Conservation (phyloP, 2,113 vertebrate genomes). For the Alaudala cheleensis region DNA sequence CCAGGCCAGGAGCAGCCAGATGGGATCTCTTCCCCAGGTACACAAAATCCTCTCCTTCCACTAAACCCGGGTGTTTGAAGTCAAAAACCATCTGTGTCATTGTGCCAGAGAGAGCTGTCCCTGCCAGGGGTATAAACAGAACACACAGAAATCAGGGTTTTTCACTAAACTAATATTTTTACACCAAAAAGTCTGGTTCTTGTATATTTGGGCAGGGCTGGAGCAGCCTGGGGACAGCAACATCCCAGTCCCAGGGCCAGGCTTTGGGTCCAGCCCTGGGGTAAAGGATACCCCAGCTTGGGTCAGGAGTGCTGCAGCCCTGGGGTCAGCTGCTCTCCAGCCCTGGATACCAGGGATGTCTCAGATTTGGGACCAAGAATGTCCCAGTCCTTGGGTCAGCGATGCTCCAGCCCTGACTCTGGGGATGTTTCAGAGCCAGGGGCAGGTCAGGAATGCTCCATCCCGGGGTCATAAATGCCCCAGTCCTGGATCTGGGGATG, state of each 20-base stretch:
- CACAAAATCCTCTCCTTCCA: neutral
- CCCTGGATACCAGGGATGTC: fast-evolving
- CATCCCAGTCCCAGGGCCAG: neutral
- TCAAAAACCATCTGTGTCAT: neutral
- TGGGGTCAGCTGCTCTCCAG: neutral
- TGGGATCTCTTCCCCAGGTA: neutral
- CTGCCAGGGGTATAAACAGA: neutral
- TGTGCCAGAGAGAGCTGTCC: neutral
- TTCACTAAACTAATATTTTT: neutral
- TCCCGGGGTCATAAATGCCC: fast-evolving
- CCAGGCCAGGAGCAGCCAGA: neutral
- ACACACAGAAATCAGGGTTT: fast-evolving
- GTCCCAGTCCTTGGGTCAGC: fast-evolving
- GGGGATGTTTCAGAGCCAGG: neutral
- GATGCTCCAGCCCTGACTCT: fast-evolving
- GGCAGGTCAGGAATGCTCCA: neutral
- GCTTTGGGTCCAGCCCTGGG: neutral
- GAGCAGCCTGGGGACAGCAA: neutral
- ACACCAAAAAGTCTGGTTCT: neutral
- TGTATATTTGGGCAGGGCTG: neutral
- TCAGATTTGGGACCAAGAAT: neutral
- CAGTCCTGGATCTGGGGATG: fast-evolving
- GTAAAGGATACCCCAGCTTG: fast-evolving
- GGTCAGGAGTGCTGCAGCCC: neutral
- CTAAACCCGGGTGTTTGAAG: neutral